Evolutionary conservation across 64 coral and sea anemone genomes (phyloP).

Genomic region (Pocillopora damicornis): DNA sequence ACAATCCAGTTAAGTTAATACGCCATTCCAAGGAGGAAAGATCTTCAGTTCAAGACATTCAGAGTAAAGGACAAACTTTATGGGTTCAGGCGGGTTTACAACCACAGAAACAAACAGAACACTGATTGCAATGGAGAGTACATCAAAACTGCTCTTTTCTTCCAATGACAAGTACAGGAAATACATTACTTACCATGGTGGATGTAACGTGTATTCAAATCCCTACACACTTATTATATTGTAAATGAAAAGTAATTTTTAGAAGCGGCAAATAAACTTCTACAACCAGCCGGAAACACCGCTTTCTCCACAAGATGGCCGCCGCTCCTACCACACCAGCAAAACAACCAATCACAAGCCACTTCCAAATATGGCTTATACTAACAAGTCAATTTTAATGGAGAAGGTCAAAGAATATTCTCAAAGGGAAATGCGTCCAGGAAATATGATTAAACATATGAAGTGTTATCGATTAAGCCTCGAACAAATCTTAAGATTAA

Average conservation of each 20-base stretch:
- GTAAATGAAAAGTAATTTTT: constrained; percentile 38
- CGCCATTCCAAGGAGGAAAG: not conserved
- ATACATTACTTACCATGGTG: constrained; percentile 76
- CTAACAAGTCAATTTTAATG: not conserved
- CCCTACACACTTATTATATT: constrained; percentile 36
- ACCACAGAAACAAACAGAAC: not conserved
- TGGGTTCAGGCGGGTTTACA: not conserved
- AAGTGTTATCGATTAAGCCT: too few relatives aligned
- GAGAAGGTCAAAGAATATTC: not conserved
- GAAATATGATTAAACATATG: not conserved
- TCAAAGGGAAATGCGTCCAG: not conserved
- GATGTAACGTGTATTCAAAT: constrained; percentile 19
- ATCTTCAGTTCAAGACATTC: not conserved
- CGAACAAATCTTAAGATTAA: too few relatives aligned
- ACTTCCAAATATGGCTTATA: constrained; percentile 59
- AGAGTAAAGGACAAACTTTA: not conserved
- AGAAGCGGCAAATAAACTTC: constrained; percentile 48
- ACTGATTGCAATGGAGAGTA: not conserved
- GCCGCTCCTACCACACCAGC: constrained; percentile 68
- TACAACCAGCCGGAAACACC: constrained; percentile 83
- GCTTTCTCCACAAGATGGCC: constrained; percentile 86
- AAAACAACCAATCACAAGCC: constrained; percentile 47
- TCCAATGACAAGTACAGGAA: constrained; percentile 12
- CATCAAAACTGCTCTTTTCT: constrained; percentile 66
- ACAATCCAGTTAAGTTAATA: not conserved